Conservation (phyloP, 2,113 vertebrate species). For the Urocynchramus pylzowi region DNA sequence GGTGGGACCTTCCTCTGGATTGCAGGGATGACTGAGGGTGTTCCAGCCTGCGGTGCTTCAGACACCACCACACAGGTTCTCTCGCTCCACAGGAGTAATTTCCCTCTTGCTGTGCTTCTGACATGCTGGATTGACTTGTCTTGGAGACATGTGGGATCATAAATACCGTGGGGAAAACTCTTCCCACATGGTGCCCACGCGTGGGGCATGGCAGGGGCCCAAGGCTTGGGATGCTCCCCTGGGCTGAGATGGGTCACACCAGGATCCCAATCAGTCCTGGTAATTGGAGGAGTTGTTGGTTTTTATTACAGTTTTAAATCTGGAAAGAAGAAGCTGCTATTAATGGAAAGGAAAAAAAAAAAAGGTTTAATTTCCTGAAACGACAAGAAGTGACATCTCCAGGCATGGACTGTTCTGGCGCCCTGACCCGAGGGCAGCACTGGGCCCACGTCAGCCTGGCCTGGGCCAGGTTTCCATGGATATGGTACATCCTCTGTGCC, state of each 20-base stretch:
- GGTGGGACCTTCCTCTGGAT: not conserved
- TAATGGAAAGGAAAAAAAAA: not conserved
- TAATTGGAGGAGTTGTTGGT: not conserved
- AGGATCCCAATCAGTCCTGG: not conserved
- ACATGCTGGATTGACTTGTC: not conserved
- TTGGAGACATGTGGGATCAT: accelerated
- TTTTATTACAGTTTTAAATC: not conserved
- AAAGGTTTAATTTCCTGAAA: slow-evolving; percentile 12
- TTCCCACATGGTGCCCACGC: not conserved
- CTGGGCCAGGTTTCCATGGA: slow-evolving; percentile 32
- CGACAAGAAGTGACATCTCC: not conserved
- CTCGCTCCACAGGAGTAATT: not conserved
- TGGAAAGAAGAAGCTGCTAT: not conserved
- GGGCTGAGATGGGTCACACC: not conserved
- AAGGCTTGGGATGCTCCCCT: not conserved
- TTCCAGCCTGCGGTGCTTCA: not conserved
- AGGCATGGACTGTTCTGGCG: not conserved
- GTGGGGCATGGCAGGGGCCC: not conserved
- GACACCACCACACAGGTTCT: not conserved
- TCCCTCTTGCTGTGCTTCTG: not conserved
- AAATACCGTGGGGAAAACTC: not conserved
- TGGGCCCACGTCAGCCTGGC: not conserved
- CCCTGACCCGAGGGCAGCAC: not conserved
- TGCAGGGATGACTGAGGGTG: not conserved
- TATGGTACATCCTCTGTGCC: not conserved